phyloP scores from a whole-genome alignment of 2,888 invertebrate genomes.

The Patella caerulea region DNA sequence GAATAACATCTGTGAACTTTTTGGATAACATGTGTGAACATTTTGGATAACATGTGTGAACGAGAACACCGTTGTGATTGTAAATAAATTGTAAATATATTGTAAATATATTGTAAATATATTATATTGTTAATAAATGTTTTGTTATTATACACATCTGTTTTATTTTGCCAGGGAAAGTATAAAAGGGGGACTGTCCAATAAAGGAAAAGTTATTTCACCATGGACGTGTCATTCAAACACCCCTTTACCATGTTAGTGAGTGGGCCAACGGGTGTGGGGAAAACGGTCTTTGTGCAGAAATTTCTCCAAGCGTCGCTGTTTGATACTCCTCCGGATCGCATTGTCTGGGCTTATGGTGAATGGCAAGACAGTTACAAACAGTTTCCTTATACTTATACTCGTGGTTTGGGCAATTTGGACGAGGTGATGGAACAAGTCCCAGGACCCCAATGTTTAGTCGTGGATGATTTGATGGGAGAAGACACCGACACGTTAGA shows the following conservation, averaged over 20 bases:
- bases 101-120: no score
- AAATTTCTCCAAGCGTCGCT: not conserved
- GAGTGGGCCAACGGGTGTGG: not conserved
- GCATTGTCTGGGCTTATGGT: not conserved
- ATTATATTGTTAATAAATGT: no score
- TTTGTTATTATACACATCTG: no score
- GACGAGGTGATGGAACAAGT: constrained; percentile 3
- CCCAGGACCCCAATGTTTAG: not conserved
- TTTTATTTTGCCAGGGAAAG: not conserved
- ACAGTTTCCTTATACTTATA: not conserved
- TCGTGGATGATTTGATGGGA: constrained; percentile 12
- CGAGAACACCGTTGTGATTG: no score
- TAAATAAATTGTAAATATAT: no score
- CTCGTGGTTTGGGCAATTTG: not conserved
- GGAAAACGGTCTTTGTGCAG: not conserved
- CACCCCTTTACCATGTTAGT: constrained; percentile 3
- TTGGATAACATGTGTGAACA: not conserved
- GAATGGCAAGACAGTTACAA: not conserved
- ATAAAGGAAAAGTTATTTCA: not conserved
- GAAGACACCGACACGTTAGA: not conserved
- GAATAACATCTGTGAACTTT: not conserved
- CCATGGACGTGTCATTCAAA: not conserved
- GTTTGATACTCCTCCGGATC: not conserved
- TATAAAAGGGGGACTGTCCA: not conserved
- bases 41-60: not conserved